A percentile compares a stretch with the other conserved stretches of the same genome.
Conservation (phyloP, 2,113 vertebrate genomes). For the Hylia prasina region DNA sequence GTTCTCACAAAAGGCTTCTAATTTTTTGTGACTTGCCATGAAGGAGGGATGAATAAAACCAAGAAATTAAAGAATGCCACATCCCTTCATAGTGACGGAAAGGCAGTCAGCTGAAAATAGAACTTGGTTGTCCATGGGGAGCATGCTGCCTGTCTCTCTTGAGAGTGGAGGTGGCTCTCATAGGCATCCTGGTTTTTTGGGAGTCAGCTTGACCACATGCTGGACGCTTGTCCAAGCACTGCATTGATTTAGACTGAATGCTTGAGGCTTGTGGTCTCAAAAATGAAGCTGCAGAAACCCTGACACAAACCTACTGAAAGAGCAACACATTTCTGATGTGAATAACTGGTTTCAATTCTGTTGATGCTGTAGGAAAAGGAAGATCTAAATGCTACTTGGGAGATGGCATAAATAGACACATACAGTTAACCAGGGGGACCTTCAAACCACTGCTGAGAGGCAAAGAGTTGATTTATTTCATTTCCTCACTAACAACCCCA, state of each 20-base stretch:
- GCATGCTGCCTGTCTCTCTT: fast-evolving
- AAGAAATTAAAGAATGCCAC: neutral
- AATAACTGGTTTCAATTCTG: neutral
- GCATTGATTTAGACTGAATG: neutral
- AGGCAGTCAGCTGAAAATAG: neutral
- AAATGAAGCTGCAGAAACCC: neutral
- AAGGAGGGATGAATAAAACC: neutral
- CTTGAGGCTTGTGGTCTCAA: neutral
- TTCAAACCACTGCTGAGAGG: neutral
- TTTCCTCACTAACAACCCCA: neutral
- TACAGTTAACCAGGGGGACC: neutral
- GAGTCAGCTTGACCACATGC: neutral
- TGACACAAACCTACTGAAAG: neutral
- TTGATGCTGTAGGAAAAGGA: neutral
- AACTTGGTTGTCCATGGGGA: neutral
- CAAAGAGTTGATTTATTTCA: neutral
- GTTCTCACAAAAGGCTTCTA: neutral
- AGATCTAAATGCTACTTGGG: neutral
- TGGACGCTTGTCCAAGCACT: neutral
- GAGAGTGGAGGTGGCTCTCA: neutral
- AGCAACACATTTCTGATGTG: neutral
- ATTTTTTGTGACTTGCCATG: neutral
- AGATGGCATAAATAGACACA: neutral
- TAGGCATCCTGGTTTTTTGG: neutral
- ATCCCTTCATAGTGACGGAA: neutral